phyloP scores from a whole-genome alignment of 2,888 invertebrate species.

The Caradrina kadenii region DNA sequence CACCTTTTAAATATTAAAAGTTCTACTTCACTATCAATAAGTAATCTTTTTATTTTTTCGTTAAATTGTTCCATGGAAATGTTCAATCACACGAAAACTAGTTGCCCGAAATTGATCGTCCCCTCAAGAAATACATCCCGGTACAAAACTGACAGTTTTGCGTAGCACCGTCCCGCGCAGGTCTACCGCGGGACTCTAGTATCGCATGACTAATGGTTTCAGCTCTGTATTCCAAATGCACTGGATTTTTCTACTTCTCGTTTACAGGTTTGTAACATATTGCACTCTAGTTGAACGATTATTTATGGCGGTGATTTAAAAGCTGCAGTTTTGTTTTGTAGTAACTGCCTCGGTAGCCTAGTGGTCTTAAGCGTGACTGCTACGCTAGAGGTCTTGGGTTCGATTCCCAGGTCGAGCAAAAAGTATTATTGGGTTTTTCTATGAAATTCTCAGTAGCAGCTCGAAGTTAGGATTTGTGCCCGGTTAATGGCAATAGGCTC shows the following conservation, averaged over 20 bases:
- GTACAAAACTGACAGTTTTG: constrained; percentile 54
- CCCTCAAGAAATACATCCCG: constrained; percentile 47
- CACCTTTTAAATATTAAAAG: no score
- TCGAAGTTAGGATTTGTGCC: no score
- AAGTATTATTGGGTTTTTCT: no score
- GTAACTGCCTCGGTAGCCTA: no score
- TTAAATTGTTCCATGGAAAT: neutral
- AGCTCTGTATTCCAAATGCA: constrained; percentile 9
- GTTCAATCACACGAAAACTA: constrained; percentile 11
- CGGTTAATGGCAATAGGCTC: no score
- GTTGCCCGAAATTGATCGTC: constrained; percentile 34
- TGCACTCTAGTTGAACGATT: neutral
- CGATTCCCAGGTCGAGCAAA: no score
- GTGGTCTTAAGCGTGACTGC: no score
- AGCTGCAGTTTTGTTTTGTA: no score
- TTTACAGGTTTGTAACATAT: constrained; percentile 9
- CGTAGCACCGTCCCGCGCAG: constrained; percentile 40
- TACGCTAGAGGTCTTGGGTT: no score
- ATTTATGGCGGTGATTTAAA: neutral
- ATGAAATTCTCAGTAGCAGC: no score
- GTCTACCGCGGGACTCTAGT: constrained; percentile 16
- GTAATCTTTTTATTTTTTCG: neutral
- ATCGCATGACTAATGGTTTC: constrained; percentile 42
- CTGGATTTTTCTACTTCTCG: constrained; percentile 29
- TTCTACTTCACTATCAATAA: neutral